phyloP scores from a whole-genome alignment of 23 tunicate species.

The Diplosoma virens region DNA sequence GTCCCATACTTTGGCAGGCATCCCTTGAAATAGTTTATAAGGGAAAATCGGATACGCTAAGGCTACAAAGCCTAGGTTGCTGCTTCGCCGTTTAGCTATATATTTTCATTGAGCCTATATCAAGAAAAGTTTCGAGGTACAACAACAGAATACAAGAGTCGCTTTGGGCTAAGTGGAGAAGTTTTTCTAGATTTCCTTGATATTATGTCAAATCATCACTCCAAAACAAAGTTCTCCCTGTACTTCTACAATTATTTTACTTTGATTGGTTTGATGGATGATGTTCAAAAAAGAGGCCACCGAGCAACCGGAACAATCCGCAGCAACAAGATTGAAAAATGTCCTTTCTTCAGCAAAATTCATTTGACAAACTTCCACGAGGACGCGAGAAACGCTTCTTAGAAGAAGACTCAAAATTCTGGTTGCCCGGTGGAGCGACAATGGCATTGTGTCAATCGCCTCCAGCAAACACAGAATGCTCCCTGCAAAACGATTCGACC shows the following conservation, averaged over 20 bases:
- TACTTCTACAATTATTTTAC: slow-evolving; percentile 6
- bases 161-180: background rate
- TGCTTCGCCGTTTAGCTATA: background rate
- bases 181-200: background rate
- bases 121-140: slow-evolving; percentile 2
- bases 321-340: slow-evolving; percentile 9
- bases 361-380: background rate
- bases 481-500: background rate
- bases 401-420: slow-evolving; percentile 15
- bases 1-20: slow-evolving; percentile 10
- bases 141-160: background rate
- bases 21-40: background rate
- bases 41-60: background rate
- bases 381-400: background rate
- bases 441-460: slow-evolving; percentile 1
- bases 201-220: background rate
- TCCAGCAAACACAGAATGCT: background rate
- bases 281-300: background rate
- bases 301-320: slow-evolving; percentile 9
- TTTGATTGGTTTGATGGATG: background rate
- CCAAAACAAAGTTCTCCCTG: slow-evolving; percentile 2
- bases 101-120: background rate
- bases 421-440: background rate
- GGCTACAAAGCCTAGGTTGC: background rate
- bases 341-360: background rate